Conservation (phyloP, 2,113 vertebrate genomes). For the Saguinus imperator region DNA sequence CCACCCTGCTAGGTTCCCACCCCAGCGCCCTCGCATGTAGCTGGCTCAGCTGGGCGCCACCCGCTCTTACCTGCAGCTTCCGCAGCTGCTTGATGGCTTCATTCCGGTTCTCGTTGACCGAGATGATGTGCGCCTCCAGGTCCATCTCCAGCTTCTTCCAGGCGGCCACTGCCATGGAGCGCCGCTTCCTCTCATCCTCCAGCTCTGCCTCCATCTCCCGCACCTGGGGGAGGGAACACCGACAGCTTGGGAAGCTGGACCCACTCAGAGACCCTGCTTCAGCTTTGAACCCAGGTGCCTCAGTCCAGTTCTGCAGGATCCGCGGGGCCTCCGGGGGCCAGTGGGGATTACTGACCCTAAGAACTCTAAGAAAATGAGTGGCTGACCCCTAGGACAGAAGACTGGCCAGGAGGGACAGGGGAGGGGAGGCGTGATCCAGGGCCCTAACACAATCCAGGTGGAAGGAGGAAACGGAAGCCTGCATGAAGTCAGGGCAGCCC, state of each 20-base stretch:
- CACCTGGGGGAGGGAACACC: conserved; percentile 84
- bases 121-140: conserved; percentile 94
- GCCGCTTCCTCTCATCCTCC: conserved; percentile 97
- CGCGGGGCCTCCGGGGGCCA: accelerated
- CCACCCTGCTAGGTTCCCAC: neutral
- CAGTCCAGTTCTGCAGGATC: neutral
- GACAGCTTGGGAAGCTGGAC: neutral
- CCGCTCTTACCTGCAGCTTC: conserved; percentile 91
- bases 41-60: too few species aligned
- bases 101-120: conserved; percentile 95
- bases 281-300: accelerated
- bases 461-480: too few species aligned
- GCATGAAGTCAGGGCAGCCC: accelerated
- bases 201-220: conserved; percentile 97
- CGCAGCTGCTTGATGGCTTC: conserved; percentile 97
- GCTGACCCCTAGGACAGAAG: accelerated
- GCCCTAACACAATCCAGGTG: neutral
- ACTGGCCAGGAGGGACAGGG: accelerated
- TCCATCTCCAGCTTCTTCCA: conserved; percentile 98
- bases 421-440: neutral
- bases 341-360: too few species aligned
- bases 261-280: accelerated
- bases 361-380: too few species aligned
- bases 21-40: accelerated
- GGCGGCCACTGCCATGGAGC: conserved; percentile 91